A percentile compares a stretch with the other conserved stretches of the same genome.
Evolutionary conservation across 2,113 vertebrate genomes (phyloP).

Genomic region (Castor canadensis): DNA sequence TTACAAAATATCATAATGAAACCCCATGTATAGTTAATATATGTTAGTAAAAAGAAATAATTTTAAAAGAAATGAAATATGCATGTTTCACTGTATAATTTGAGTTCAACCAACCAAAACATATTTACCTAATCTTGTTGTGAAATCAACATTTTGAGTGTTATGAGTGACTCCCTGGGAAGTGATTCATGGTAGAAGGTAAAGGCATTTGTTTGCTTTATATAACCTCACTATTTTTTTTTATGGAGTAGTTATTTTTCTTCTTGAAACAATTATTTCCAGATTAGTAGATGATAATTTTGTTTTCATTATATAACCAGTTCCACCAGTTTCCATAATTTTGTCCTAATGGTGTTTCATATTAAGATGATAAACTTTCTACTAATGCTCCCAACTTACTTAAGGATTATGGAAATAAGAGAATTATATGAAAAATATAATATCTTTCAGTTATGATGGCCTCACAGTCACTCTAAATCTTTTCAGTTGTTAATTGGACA

Average conservation of each 20-base stretch:
- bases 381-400: neutral
- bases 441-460: neutral
- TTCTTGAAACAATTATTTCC: neutral
- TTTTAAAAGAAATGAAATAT: slow-evolving; percentile 16
- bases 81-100: neutral
- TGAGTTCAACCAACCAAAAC: neutral
- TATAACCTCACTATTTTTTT: neutral
- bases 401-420: neutral
- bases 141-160: neutral
- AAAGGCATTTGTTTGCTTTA: neutral
- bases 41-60: neutral
- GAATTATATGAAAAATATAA: neutral
- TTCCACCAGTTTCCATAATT: neutral
- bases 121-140: neutral
- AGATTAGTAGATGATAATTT: neutral
- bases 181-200: neutral
- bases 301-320: neutral
- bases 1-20: too few species aligned
- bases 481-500: neutral
- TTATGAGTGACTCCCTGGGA: neutral
- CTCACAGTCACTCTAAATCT: neutral
- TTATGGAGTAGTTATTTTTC: neutral
- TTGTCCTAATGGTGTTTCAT: neutral
- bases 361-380: neutral
- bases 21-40: too few species aligned